Evolutionary conservation across 2,888 invertebrate genomes (phyloP).

Genomic region (Drosophila anomalata): DNA sequence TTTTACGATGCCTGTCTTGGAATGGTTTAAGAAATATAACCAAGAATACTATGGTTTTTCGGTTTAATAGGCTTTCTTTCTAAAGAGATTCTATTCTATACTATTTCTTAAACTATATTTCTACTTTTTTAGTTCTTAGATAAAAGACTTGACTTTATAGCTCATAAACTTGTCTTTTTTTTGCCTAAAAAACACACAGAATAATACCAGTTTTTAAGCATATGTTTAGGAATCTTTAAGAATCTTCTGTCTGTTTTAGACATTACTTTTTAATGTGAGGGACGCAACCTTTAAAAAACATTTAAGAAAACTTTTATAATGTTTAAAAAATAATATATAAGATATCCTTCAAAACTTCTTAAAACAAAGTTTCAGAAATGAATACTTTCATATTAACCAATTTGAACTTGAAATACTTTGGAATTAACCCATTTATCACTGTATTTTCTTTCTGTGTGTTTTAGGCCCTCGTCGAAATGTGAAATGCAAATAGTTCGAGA

Average conservation of each 20-base stretch:
- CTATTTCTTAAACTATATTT: not conserved
- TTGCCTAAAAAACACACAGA: no score
- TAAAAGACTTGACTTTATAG: no score
- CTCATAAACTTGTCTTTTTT: no score
- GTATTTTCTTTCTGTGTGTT: conserved; percentile 3
- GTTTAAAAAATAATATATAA: not conserved
- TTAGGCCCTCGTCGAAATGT: conserved; percentile 24
- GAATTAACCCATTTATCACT: not conserved
- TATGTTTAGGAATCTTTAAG: no score
- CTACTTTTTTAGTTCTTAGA: no score
- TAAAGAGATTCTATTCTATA: no score
- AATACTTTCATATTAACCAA: not conserved
- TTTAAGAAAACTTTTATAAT: not conserved
- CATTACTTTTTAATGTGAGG: no score
- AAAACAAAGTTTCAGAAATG: not conserved
- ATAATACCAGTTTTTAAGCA: no score
- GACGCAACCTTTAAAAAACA: no score
- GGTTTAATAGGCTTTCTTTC: not conserved
- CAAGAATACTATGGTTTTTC: not conserved
- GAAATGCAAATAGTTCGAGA: conserved; percentile 42
- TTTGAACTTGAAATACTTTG: not conserved
- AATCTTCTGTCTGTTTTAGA: no score
- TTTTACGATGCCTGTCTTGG: not conserved
- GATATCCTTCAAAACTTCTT: not conserved
- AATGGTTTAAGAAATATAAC: not conserved